These are phyloP conservation scores for Ladona fulva DNA, from an alignment of 1,140 invertebrate genomes.

Conservation along the genomic window DNA sequence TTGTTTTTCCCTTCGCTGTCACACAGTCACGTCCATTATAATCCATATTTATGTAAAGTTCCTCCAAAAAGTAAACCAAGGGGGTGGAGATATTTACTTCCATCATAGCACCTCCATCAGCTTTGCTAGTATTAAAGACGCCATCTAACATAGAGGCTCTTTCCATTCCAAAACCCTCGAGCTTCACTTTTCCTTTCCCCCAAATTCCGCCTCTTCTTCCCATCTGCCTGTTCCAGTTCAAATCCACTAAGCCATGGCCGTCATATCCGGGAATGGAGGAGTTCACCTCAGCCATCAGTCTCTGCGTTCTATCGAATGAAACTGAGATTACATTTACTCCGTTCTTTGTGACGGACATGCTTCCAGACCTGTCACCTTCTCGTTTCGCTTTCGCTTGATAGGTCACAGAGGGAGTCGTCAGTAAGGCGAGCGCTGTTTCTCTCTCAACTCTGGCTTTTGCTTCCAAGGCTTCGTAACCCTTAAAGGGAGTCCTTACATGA, in stretches of 20 bases:
- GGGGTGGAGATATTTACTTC: neutral
- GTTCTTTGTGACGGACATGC: neutral
- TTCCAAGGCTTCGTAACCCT: neutral
- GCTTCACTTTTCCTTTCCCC: neutral
- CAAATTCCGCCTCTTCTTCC: neutral
- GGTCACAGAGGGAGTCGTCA: neutral
- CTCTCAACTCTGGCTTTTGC: neutral
- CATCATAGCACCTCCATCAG: neutral
- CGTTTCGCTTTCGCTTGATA: neutral
- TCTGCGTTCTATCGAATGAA: neutral
- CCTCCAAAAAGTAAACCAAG: neutral
- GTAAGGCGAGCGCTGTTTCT: neutral
- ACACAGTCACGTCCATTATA: neutral
- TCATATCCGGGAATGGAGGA: neutral
- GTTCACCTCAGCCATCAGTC: neutral
- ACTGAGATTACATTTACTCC: neutral
- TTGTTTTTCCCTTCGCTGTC: neutral
- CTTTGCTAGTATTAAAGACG: neutral
- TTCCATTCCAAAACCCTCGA: neutral
- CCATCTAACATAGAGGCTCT: neutral
- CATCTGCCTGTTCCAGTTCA: neutral
- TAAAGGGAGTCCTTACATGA: neutral
- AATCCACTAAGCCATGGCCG: neutral
- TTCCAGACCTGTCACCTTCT: neutral
- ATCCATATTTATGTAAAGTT: neutral